Evolutionary conservation across 1,140 invertebrate genomes (phyloP), one percentile per base, ranked within the genome.

Genomic region (Aleiodes sp.): DNA sequence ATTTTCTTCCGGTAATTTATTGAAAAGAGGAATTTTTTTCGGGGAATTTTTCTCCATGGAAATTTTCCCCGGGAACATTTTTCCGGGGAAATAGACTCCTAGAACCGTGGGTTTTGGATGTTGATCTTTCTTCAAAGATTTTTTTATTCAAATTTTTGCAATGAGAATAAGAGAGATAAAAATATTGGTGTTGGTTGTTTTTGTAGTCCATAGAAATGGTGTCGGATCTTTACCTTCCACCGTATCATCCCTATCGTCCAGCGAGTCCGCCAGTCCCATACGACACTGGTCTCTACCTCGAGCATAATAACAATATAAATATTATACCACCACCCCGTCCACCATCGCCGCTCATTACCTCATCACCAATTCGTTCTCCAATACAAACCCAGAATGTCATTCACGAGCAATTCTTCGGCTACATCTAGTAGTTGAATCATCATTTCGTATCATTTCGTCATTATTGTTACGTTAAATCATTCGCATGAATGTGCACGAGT

Each of bases 131-230:
- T n/a, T n/a, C 7, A 43, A 64, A 7, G 43, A 64, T 39, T 26
- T 56, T 66, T 19, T n/a, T 56, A 12, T 21, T 64, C 35, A 59
- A 33, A 21, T 37, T 63, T 16, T 35, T 52, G 1, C 4, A 2
- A 31, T 65, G 4, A 29, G n/a, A 31, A n/a, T 31, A 59, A 59
- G 28, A 31, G 2, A 10, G 28, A 31, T 59, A 28, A 59, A 52
- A 7, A 61, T 28, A 43, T 68, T 41, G 63, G 46, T 70, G 70
- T 62, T 80, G 80, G 79, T 75, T 85, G 78, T 79, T 86, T 63
- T 70, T 86, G 77, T 90, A 91, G 90, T 90, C 89, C 81, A 88
- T 90, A 87, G 91, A 92, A 87, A 88, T 92, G 88, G 89, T 91
- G 86, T 92, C 91, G 85, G 91, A 92, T 85, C 88, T 92, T 81